A percentile compares a stretch with the other conserved stretches of the same genome.
These are phyloP conservation scores for Pseudomugil gertrudae DNA, from an alignment of 2,797 vertebrate species.

Conservation along the genomic window DNA sequence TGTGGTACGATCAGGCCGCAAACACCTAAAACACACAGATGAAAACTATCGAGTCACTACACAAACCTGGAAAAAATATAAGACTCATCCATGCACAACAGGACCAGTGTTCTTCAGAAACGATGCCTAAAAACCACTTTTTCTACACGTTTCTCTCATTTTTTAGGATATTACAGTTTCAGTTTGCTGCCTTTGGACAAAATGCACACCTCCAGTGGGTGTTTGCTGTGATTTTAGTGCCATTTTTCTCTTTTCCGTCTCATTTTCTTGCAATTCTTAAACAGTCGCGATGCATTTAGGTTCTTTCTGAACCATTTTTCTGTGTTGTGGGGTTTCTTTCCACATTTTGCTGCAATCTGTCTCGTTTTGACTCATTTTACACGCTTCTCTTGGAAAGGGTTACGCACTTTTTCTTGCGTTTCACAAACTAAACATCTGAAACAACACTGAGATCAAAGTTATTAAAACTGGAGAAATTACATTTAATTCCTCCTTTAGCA, in stretches of 20 bases:
- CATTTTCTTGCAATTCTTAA: neutral
- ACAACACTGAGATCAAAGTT: neutral
- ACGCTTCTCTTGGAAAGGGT: neutral
- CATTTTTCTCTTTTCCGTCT: neutral
- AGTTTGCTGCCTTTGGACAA: too few relatives aligned
- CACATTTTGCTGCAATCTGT: neutral
- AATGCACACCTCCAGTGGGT: too few relatives aligned
- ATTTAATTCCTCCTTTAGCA: neutral
- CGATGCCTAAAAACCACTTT: neutral
- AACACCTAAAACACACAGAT: conserved; percentile 85
- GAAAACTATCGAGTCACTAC: neutral
- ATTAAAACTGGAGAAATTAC: neutral
- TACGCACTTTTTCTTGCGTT: neutral
- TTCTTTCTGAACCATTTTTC: neutral
- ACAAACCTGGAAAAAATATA: neutral
- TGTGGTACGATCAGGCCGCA: conserved; percentile 98
- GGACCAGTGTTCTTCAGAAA: neutral
- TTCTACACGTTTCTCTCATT: too few relatives aligned
- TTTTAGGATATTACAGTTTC: too few relatives aligned
- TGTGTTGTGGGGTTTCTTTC: neutral
- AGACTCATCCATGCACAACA: neutral
- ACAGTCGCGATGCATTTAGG: neutral
- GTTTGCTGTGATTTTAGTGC: too few relatives aligned
- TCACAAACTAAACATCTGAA: neutral
- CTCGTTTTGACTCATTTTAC: neutral